phyloP scores from a whole-genome alignment of 1,140 invertebrate species.

The Thaumatotibia leucotreta region DNA sequence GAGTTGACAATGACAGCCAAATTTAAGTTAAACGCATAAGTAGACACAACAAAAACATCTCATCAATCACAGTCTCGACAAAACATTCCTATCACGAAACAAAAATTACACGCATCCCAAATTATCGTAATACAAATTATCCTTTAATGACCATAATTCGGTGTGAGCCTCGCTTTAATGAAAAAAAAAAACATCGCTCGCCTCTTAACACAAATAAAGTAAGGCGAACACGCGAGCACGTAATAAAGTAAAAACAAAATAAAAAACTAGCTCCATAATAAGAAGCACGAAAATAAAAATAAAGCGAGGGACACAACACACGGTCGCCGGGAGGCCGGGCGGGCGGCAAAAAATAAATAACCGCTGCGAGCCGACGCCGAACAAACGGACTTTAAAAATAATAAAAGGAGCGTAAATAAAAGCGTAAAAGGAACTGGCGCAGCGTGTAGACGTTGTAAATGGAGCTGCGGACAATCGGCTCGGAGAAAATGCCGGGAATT shows the following conservation, averaged over 20 bases:
- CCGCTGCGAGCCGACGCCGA: slow-evolving; percentile 66
- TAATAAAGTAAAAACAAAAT: slow-evolving; percentile 57
- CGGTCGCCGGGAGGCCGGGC: slow-evolving; percentile 69
- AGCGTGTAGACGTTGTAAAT: slow-evolving; percentile 75
- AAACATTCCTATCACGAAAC: slow-evolving; percentile 72
- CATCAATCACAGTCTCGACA: slow-evolving; percentile 54
- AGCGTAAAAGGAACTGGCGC: slow-evolving; percentile 74
- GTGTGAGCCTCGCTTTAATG: slow-evolving; percentile 70
- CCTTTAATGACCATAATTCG: slow-evolving; percentile 76
- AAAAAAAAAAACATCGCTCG: slow-evolving; percentile 62
- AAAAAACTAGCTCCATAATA: slow-evolving; percentile 73
- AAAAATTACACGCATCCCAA: slow-evolving; percentile 75
- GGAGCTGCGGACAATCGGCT: slow-evolving; percentile 71
- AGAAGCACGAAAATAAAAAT: slow-evolving; percentile 75
- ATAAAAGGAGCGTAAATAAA: slow-evolving; percentile 76
- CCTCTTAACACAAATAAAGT: slow-evolving; percentile 73
- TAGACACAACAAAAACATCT: slow-evolving; percentile 25
- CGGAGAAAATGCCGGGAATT: slow-evolving; percentile 70
- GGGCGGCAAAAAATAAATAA: slow-evolving; percentile 72
- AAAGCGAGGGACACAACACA: slow-evolving; percentile 74
- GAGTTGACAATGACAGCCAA: background rate
- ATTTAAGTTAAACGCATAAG: slow-evolving; percentile 19
- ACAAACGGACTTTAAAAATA: slow-evolving; percentile 75
- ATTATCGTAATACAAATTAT: slow-evolving; percentile 77
- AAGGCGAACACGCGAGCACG: slow-evolving; percentile 69